Evolutionary conservation across 2,888 invertebrate genomes (phyloP), one percentile per base, ranked within the genome.

Genomic region (Drosophila lacicola): DNA sequence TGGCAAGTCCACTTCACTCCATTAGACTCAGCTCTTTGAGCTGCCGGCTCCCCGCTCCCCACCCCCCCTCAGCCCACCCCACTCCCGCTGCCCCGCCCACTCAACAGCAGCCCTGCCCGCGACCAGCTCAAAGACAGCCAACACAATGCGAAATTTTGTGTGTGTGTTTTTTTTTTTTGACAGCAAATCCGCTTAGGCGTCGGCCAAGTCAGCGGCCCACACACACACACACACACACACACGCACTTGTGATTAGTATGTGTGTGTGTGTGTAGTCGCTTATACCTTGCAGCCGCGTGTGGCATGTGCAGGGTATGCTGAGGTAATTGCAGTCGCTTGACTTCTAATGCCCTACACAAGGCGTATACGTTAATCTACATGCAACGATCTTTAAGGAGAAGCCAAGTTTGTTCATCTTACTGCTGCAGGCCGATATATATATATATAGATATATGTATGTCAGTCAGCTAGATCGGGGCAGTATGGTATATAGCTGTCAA

Each of bases 111-210:
- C 25, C n/a, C 29, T 14, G 14, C 10, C 13, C n/a, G 4, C 21
- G n/a, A 19, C 14, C 4, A 2, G 4, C 6, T n/a, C 11, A 42
- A 45, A 39, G 33, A 11, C 65, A 44, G 54, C 37, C 66, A 66
- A 67, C 67, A 66, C 67, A 68, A 66, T 68, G 67, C 58, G 51
- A 67, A 39, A 51, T 66, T 54, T 57, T 17, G 19, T 17, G 6
- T 42, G n/a, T 11, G 2, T 2, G 25, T 49, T 50, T 29, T 55
- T 37, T 14, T 39, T 56, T 8, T 17, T 46, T 70, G 56, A 71
- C 55, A 41, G 58, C 60, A 63, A 76, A 75, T 72, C 77, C 72
- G 74, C 77, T 75, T 72, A 72, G 77, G 74, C 76, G 76, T 72
- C 44, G 62, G 45, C 67, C 64, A 74, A 70, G 39, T 60, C 36